A percentile compares a stretch with the other conserved stretches of the same genome.
Evolutionary conservation across 2,113 vertebrate genomes (phyloP).

Genomic region (Melanerpes formicivorus): DNA sequence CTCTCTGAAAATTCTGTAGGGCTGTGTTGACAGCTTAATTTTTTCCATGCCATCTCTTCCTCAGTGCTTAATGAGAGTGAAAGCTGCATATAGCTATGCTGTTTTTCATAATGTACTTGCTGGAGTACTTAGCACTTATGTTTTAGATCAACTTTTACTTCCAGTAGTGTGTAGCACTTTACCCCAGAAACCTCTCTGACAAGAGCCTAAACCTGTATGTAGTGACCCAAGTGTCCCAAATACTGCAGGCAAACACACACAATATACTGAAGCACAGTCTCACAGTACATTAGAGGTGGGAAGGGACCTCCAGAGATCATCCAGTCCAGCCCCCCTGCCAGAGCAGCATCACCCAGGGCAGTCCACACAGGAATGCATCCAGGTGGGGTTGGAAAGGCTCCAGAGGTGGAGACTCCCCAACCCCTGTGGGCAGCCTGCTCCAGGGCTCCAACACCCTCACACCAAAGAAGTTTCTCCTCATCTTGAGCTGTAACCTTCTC

Average conservation of each 20-base stretch:
- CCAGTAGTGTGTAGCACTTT: slow-evolving; percentile 38
- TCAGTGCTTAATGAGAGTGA: slow-evolving; percentile 54
- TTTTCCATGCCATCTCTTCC: slow-evolving; percentile 63
- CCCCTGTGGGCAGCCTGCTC: too few species aligned
- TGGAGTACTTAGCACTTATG: slow-evolving; percentile 41
- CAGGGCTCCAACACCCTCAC: too few species aligned
- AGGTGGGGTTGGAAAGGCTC: too few species aligned
- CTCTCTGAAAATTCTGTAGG: slow-evolving; percentile 56
- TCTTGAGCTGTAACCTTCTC: too few species aligned
- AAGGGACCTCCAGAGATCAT: too few species aligned
- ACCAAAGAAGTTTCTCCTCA: too few species aligned
- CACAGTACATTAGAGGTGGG: too few species aligned
- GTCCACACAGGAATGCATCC: too few species aligned
- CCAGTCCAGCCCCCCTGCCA: too few species aligned
- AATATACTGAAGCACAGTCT: not conserved
- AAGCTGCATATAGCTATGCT: slow-evolving; percentile 26
- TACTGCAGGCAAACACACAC: not conserved
- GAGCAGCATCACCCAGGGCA: too few species aligned
- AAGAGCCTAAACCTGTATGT: not conserved
- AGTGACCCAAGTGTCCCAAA: slow-evolving; percentile 1
- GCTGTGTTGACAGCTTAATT: slow-evolving; percentile 62
- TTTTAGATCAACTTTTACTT: slow-evolving; percentile 51
- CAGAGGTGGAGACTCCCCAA: too few species aligned
- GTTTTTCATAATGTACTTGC: slow-evolving; percentile 42
- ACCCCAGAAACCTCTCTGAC: not conserved